Base-by-base conservation (phyloP, 2,888 invertebrate genomes). In the Agrochola macilenta region DNA sequence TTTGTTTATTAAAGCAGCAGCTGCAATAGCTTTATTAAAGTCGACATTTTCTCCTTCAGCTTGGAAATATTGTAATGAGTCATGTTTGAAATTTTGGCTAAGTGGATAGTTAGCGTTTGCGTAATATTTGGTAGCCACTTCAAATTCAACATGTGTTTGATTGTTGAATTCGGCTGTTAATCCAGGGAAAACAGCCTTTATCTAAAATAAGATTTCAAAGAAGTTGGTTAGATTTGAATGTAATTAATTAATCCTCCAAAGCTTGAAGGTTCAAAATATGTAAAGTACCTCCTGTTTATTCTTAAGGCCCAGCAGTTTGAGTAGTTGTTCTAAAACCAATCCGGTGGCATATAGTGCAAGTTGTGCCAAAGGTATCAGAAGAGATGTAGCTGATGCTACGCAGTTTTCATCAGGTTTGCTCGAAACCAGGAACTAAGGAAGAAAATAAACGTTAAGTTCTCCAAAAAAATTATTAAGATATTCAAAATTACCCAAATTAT, bases 1-100 rank as follows among this genome's bases (percentile, higher is more conserved):
- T 60, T 84, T 63, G 74, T 94, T 94, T 11, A 94, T 94, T 39
- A 2, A 85, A 3, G 82, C 70, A 49, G 94, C 90, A 49, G 92
- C 85, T 75, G 82, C 26, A 20, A 17, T 7, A 14, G 75, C 57
- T 8, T 91, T 1, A 63, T 69, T 74, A 64, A 92, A 93, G 69
- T 94, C 84, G 4, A 91, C 1, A 54, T 86, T 90, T 85, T 91
- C 79, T n/a, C 81, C 86, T 20, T 76, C 83, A 35, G 92, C 83
- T 5, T 78, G 72, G 63, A 93, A 92, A 39, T 86, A 71, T 8
- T 79, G 20, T 2, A 46, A 11, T 0, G 88, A 72, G 7, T 87
- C 83, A 5, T 49, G 0, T 49, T 14, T 63, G 54, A 91, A 93
- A 1, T 57, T 2, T 0, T 65, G 14, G 17, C 68, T 88, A 0